Conservation (phyloP, 2,113 vertebrate genomes). For the Oxyruncus cristatus region DNA sequence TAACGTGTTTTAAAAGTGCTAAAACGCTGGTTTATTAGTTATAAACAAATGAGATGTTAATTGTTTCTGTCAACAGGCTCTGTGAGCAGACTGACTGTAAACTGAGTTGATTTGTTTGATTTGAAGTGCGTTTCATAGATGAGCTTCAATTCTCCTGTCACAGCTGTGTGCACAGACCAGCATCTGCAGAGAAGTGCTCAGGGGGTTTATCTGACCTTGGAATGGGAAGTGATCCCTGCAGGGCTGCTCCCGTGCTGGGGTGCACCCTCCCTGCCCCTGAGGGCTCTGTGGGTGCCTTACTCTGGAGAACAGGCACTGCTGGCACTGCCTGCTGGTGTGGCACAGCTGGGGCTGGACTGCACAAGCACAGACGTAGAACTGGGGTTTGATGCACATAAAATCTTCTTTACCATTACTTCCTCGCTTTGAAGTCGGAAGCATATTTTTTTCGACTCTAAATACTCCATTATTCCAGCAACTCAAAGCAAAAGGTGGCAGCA, state of each 20-base stretch:
- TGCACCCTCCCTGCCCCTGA: not conserved
- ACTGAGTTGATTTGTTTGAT: not conserved
- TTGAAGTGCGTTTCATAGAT: not conserved
- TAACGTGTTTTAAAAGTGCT: not conserved
- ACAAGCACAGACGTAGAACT: rapidly evolving
- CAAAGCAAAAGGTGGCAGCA: not conserved
- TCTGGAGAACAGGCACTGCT: not conserved
- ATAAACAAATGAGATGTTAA: not conserved
- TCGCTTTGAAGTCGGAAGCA: constrained; percentile 13
- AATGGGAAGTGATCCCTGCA: not conserved
- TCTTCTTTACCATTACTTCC: constrained; percentile 26
- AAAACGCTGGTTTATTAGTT: not conserved
- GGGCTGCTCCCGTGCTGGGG: not conserved
- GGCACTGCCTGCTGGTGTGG: not conserved
- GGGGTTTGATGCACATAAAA: constrained; percentile 47
- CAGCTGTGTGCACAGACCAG: not conserved
- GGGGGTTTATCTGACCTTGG: not conserved
- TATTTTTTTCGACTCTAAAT: not conserved
- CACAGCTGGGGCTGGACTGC: not conserved
- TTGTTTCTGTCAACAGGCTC: not conserved
- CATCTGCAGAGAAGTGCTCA: not conserved
- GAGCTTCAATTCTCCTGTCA: not conserved
- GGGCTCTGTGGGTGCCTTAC: not conserved
- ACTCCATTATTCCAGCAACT: not conserved
- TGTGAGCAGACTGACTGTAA: not conserved